These are phyloP conservation scores for Pithys albifrons DNA, from an alignment of 2,113 vertebrate species.

Conservation along the genomic window DNA sequence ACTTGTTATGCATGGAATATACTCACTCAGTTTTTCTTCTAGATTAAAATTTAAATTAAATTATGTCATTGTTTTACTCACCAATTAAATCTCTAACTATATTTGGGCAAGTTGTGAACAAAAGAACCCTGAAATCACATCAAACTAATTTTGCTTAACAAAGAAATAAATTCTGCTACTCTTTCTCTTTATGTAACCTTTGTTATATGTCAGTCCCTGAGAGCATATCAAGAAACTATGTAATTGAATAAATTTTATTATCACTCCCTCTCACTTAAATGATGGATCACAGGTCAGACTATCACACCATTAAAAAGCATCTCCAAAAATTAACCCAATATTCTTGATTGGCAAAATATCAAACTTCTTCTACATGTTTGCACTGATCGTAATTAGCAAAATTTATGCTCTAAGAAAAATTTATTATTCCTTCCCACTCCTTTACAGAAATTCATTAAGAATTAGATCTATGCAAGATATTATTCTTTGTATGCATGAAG, in stretches of 20 bases:
- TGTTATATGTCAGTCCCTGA: background rate
- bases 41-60: background rate
- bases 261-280: background rate
- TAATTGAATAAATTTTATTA: background rate
- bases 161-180: background rate
- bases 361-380: background rate
- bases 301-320: background rate
- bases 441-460: background rate
- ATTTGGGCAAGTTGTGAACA: background rate
- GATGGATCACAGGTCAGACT: background rate
- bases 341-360: background rate
- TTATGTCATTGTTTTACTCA: background rate
- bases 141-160: background rate
- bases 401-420: background rate
- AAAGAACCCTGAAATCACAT: background rate
- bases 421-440: background rate
- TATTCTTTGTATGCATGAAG: background rate
- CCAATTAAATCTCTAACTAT: background rate
- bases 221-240: background rate
- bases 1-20: background rate
- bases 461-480: background rate
- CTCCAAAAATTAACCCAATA: background rate
- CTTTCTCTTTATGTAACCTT: constrained; percentile 8
- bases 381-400: background rate
- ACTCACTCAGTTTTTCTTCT: background rate